Base-by-base conservation (phyloP, 1,140 invertebrate genomes). In the Drosophila trapezifrons region DNA sequence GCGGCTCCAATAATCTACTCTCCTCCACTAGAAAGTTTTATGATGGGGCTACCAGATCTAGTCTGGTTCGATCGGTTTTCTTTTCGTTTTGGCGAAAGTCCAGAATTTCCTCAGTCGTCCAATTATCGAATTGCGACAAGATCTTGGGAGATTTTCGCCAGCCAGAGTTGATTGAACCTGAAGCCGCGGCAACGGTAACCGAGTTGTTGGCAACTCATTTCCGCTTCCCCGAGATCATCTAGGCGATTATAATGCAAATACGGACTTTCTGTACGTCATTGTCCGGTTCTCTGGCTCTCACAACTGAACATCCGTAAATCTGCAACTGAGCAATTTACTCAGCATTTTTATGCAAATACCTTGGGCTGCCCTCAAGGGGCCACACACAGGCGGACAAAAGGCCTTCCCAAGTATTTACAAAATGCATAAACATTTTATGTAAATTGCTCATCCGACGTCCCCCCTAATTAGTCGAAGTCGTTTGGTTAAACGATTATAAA, bases 331-430 rank as follows among this genome's bases (percentile, higher is more conserved):
- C 57, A 56, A 58, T 46, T 80, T 78, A 45, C 42, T 64, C 66
- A 71, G 56, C 78, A 80, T 80, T 71, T 76, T 70, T 74, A 82
- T 82, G 80, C 76, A 83, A 82, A 84, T 77, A 52, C 38, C 51
- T 32, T 10, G 29, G 62, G 20, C n/a, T 22, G 22, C 22, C 22
- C 22, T 4, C 22, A 22, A 22, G 22, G 22, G 78, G 67, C 62
- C 77, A 60, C 73, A 57, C 75, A 65, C 74, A 67, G 32, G 20
- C 40, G 25, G 38, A 22, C 35, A 37, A 22, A 35, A 59, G 72
- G 64, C 81, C 80, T 84, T 84, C 62, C 67, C 72, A 85, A 59
- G 40, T 57, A 71, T 80, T 72, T 71, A 57, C 58, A 55, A 57
- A 76, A 84, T 67, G 66, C 81, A 85, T 77, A 80, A 80, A 58